Conservation (phyloP, 2,113 vertebrate species). For the Scopus umbretta region DNA sequence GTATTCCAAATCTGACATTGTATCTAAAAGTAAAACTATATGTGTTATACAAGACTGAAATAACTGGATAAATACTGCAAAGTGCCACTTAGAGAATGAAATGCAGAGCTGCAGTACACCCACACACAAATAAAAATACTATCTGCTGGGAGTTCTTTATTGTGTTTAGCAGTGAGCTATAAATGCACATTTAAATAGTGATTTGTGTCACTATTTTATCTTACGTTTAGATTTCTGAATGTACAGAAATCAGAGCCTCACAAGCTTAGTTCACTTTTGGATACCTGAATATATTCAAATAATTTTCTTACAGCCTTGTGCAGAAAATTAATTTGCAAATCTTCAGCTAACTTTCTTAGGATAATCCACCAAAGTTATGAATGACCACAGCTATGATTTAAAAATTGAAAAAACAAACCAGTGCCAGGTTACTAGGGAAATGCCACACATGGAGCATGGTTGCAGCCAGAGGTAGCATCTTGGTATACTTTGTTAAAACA, state of each 20-base stretch:
- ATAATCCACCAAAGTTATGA: background rate
- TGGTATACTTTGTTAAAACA: background rate
- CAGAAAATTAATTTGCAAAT: background rate
- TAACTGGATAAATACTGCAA: conserved; percentile 42
- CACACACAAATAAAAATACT: conserved; percentile 45
- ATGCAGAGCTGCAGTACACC: conserved; percentile 15
- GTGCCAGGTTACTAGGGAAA: background rate
- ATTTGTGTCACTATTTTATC: background rate
- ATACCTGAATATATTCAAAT: background rate
- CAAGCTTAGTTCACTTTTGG: background rate
- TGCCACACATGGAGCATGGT: background rate
- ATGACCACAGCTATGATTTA: background rate
- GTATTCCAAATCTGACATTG: background rate
- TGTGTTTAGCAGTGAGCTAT: conserved; percentile 1
- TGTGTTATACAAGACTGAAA: background rate
- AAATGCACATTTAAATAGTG: background rate
- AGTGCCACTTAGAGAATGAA: background rate
- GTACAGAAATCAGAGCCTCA: background rate
- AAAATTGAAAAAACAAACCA: background rate
- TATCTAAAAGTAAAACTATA: background rate
- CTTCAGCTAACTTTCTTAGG: background rate
- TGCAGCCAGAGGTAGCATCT: background rate
- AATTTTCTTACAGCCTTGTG: background rate
- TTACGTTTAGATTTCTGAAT: background rate
- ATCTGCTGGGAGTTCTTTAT: conserved; percentile 20